A percentile compares a stretch with the other conserved stretches of the same genome.
Conservation (phyloP, 2,888 invertebrate genomes). For the Dryobotodes eremita region DNA sequence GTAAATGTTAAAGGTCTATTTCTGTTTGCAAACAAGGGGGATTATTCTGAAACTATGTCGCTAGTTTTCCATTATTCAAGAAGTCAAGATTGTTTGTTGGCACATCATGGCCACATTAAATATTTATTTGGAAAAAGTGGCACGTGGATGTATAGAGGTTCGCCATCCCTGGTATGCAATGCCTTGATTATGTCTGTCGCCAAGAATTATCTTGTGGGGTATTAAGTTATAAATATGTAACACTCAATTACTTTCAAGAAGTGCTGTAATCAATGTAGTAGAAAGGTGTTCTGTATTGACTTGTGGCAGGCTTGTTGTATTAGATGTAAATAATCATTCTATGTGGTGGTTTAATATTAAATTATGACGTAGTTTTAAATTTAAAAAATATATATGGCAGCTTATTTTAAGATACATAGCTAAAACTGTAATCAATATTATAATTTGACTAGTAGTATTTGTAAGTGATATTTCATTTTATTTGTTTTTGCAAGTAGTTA, state of each 20-base stretch:
- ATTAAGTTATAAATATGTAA: constrained; percentile 12
- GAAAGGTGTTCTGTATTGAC: not conserved
- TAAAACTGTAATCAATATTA: constrained; percentile 12
- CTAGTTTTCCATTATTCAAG: too few relatives aligned
- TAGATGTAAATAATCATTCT: constrained; percentile 32
- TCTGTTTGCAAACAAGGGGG: too few relatives aligned
- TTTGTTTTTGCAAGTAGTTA: not conserved
- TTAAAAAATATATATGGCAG: constrained; percentile 22
- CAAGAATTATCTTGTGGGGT: not conserved
- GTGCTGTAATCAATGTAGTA: not conserved
- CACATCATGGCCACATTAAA: too few relatives aligned
- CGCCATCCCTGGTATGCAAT: not conserved
- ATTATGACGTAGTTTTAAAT: not conserved
- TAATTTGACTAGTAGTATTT: constrained; percentile 1
- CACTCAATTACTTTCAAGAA: not conserved
- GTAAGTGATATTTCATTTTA: constrained; percentile 2
- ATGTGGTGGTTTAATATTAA: not conserved
- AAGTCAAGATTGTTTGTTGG: too few relatives aligned
- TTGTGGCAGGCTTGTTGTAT: constrained; percentile 2
- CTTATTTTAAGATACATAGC: not conserved
- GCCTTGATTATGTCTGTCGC: not conserved
- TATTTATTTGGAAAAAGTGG: too few relatives aligned
- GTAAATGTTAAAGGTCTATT: too few relatives aligned
- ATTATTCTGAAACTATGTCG: too few relatives aligned
- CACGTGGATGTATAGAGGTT: too few relatives aligned